A percentile compares a stretch with the other conserved stretches of the same genome.
Conservation (phyloP, 2,888 invertebrate species). For the Leptinotarsa tumamoca region DNA sequence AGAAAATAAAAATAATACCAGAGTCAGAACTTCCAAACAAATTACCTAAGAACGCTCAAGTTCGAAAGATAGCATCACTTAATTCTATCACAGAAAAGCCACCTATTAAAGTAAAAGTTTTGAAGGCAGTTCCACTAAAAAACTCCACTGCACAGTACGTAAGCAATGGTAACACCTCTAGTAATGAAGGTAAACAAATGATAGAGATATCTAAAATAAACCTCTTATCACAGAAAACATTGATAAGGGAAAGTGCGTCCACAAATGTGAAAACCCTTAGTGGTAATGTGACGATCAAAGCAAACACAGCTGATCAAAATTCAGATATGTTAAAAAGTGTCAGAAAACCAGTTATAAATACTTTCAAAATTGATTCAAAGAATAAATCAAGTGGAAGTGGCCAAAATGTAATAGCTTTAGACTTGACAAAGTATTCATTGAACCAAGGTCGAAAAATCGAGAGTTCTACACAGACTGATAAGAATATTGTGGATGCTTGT, state of each 20-base stretch:
- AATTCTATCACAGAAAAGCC: slow-evolving; percentile 6
- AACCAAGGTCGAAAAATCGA: slow-evolving; percentile 4
- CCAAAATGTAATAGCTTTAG: slow-evolving; percentile 18
- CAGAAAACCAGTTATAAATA: neutral
- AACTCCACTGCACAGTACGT: slow-evolving; percentile 15
- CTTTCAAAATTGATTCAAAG: neutral
- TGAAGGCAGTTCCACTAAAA: slow-evolving; percentile 28
- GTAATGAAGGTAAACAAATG: slow-evolving; percentile 20
- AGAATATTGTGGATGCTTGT: slow-evolving; percentile 12
- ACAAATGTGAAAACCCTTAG: slow-evolving; percentile 30
- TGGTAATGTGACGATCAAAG: slow-evolving; percentile 23
- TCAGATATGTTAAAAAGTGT: slow-evolving; percentile 6
- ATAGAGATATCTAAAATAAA: slow-evolving; percentile 17
- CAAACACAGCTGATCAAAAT: slow-evolving; percentile 31
- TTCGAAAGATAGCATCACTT: slow-evolving; percentile 24
- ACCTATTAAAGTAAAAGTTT: slow-evolving; percentile 37
- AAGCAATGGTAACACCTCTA: slow-evolving; percentile 19
- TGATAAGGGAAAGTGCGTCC: slow-evolving; percentile 19
- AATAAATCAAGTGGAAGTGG: neutral
- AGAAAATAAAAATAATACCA: slow-evolving; percentile 50
- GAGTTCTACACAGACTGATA: slow-evolving; percentile 18
- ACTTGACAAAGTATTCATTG: slow-evolving; percentile 26
- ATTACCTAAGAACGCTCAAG: slow-evolving; percentile 27
- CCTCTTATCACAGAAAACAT: slow-evolving; percentile 24
- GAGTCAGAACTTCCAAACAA: slow-evolving; percentile 35